phyloP scores from a whole-genome alignment of 2,888 invertebrate genomes.

The Conistra vaccinii region DNA sequence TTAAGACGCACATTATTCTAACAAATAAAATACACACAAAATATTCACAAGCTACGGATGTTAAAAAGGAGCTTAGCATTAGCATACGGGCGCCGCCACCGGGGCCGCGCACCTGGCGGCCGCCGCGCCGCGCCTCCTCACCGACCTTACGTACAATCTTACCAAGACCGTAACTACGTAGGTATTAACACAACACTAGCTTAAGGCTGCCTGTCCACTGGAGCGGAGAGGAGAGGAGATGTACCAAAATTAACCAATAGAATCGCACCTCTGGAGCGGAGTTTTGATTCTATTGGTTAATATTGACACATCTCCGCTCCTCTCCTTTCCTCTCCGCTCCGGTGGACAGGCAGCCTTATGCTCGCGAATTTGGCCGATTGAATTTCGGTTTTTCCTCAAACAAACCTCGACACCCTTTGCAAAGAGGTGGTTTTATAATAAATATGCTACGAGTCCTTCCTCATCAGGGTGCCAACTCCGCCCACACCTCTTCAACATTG shows the following conservation, averaged over 20 bases:
- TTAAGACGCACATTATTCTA: slow-evolving; percentile 22
- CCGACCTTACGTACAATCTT: slow-evolving; percentile 1
- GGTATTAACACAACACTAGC: background rate
- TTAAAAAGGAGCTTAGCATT: slow-evolving; percentile 43
- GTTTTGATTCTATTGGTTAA: too few species aligned
- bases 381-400: background rate
- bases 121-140: background rate
- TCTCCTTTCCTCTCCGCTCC: too few species aligned
- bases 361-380: background rate
- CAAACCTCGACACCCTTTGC: background rate
- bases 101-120: background rate
- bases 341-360: too few species aligned
- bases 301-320: too few species aligned
- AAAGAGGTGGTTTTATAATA: background rate
- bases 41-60: slow-evolving; percentile 36
- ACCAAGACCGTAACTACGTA: background rate
- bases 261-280: too few species aligned
- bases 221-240: too few species aligned
- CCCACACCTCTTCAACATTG: background rate
- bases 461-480: background rate
- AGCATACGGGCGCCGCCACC: slow-evolving; percentile 17
- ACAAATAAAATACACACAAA: slow-evolving; percentile 26
- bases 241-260: too few species aligned
- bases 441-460: background rate
- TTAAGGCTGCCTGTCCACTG: too few species aligned